These are phyloP conservation scores for Aplysia californica DNA, from an alignment of 1,140 invertebrate species.

Conservation along the genomic window DNA sequence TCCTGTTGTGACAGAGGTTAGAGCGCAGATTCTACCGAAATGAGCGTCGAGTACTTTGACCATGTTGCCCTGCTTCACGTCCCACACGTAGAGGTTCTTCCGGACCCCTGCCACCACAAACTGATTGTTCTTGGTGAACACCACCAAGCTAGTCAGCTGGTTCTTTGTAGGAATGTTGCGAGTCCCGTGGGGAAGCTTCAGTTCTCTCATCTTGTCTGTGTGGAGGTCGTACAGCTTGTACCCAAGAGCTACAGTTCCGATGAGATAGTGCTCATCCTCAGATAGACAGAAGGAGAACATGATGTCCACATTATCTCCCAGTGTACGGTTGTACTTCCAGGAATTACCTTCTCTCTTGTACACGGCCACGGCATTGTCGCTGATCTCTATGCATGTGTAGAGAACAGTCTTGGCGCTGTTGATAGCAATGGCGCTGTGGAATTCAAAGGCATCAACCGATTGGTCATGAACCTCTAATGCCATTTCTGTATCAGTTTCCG, in stretches of 20 bases:
- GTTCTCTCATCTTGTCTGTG: slow-evolving; percentile 72
- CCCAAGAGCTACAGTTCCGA: slow-evolving; percentile 87
- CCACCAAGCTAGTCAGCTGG: slow-evolving; percentile 70
- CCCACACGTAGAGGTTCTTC: slow-evolving; percentile 97
- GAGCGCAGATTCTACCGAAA: slow-evolving; percentile 94
- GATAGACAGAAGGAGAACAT: slow-evolving; percentile 86
- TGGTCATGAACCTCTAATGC: slow-evolving; percentile 59
- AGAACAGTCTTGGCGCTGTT: slow-evolving; percentile 50
- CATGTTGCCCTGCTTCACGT: slow-evolving; percentile 76
- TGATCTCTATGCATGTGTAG: slow-evolving; percentile 67
- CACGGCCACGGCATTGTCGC: slow-evolving; percentile 62
- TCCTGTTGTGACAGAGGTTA: slow-evolving; percentile 81
- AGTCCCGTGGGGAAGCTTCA: slow-evolving; percentile 87
- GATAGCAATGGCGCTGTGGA: slow-evolving; percentile 79
- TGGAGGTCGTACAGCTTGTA: slow-evolving; percentile 71
- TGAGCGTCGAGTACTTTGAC: slow-evolving; percentile 96
- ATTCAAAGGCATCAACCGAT: slow-evolving; percentile 76
- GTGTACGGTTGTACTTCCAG: slow-evolving; percentile 67
- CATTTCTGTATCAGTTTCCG: slow-evolving; percentile 56
- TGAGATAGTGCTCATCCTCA: slow-evolving; percentile 81
- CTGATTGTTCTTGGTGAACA: slow-evolving; percentile 87
- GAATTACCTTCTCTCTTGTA: slow-evolving; percentile 56
- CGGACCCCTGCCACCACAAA: slow-evolving; percentile 95
- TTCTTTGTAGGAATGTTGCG: slow-evolving; percentile 90
- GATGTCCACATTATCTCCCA: slow-evolving; percentile 67